These are phyloP conservation scores for Eulithis prunata DNA, from an alignment of 2,888 invertebrate genomes.

Conservation along the genomic window DNA sequence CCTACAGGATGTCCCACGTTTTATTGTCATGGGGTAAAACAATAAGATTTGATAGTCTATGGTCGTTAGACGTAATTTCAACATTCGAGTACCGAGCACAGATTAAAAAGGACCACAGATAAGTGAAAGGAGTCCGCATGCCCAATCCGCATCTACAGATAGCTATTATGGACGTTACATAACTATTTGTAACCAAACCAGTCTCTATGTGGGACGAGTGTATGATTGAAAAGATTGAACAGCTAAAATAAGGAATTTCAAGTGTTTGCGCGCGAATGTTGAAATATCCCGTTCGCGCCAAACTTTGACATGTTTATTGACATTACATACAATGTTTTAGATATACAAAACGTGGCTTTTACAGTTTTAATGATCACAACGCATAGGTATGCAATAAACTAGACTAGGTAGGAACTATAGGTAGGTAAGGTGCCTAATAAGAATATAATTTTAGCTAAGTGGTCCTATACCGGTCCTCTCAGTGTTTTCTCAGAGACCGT, in stretches of 20 bases:
- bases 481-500: neutral
- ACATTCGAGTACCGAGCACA: constrained; percentile 40
- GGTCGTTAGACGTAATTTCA: constrained; percentile 21
- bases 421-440: too few species aligned
- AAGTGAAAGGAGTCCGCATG: constrained; percentile 61
- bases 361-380: neutral
- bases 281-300: constrained; percentile 22
- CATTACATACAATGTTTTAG: neutral
- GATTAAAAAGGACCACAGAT: constrained; percentile 61
- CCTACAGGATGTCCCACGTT: neutral
- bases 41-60: constrained; percentile 11
- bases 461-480: neutral
- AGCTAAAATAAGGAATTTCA: constrained; percentile 31
- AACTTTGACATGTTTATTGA: constrained; percentile 3
- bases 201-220: constrained; percentile 43
- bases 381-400: neutral
- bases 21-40: constrained; percentile 1
- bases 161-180: constrained; percentile 54
- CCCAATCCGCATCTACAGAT: constrained; percentile 40
- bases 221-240: constrained; percentile 37
- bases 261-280: constrained; percentile 16
- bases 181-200: constrained; percentile 47
- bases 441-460: neutral
- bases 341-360: neutral
- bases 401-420: too few species aligned